Evolutionary conservation across 2,797 vertebrate genomes (phyloP).

Genomic region (Cyprinodon diabolis): DNA sequence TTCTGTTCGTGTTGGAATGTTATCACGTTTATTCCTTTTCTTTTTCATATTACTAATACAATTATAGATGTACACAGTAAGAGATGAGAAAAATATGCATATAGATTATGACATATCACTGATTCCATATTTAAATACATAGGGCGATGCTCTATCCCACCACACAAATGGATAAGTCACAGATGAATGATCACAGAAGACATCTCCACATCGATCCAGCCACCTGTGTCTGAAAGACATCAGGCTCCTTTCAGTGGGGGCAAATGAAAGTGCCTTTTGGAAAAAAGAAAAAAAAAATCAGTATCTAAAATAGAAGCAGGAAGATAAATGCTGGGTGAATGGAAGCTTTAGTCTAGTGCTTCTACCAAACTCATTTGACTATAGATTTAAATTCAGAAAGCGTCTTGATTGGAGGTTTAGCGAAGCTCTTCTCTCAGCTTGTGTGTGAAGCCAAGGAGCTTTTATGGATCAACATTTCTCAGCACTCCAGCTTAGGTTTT

Average conservation of each 20-base stretch:
- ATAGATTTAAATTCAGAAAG: slow-evolving; percentile 18
- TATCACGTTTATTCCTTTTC: background rate
- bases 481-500: slow-evolving; percentile 40
- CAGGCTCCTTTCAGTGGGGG: slow-evolving; percentile 39
- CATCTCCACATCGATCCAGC: slow-evolving; percentile 58
- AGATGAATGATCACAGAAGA: slow-evolving; percentile 54
- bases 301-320: slow-evolving; percentile 41
- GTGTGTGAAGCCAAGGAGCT: slow-evolving; percentile 32
- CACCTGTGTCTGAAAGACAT: slow-evolving; percentile 69
- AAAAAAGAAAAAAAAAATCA: slow-evolving; percentile 18
- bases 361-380: slow-evolving; percentile 48
- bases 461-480: slow-evolving; percentile 53
- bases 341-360: slow-evolving; percentile 26
- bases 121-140: slow-evolving; percentile 20
- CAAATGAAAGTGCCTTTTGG: slow-evolving; percentile 40
- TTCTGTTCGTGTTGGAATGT: background rate
- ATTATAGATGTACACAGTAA: background rate
- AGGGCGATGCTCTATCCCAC: slow-evolving; percentile 14
- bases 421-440: slow-evolving; percentile 13
- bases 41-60: background rate
- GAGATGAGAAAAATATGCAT: background rate
- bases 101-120: slow-evolving; percentile 1
- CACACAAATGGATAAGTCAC: slow-evolving; percentile 16
- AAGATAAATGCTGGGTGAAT: slow-evolving; percentile 36
- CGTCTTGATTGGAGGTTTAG: slow-evolving; percentile 7